Base-by-base conservation (phyloP, 2,113 vertebrate species). In the Excalfactoria chinensis region DNA sequence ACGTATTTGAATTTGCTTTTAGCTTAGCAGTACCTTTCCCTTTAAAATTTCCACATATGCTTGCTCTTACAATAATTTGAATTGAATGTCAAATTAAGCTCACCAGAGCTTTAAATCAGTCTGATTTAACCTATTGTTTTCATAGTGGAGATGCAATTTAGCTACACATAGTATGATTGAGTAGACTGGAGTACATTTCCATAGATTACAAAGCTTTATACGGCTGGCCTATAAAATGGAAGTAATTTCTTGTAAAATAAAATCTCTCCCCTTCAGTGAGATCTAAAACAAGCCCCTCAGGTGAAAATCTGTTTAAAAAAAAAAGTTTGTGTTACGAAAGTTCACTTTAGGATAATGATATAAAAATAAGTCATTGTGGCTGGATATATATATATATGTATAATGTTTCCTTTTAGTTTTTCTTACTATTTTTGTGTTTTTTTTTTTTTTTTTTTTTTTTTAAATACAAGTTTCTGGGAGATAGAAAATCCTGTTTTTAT, bases 371-470 rank as follows among this genome's bases (percentile, higher is more conserved):
- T 23, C 12, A 49, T 13, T 49, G 22, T 49, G 48, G 22, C 48
- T 49, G 22, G 11, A 49, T 49, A 49, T 23, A 49, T 37, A 49
- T 37, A 37, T 13, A 23, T 48, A 49, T 49, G 22, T 49, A 49
- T 49, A 23, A n/a, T 20, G 17, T 32, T 19, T 58, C 30, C 14
- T 32, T 56, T 56, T 56, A 19, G 53, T 32, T 56, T 5, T 32
- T 56, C 5, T 30, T 53, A 53, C 16, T 56, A 32, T n/a, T 32
- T n/a, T 58, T 56, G 28, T 20, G n/a, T n/a, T n/a, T n/a, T 56
- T 56, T 6, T n/a, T 58, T 5, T 3, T 40, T 26, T 23, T 5
- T 5, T 13, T 26, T 20, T 5, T 5, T 13, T 7, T 22, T 7
- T 16, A 23, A 3, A 12, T 32, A 43, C 55, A 49, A 30, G 0